Conservation (phyloP, 2,113 vertebrate species). For the Rhipidura dahli region DNA sequence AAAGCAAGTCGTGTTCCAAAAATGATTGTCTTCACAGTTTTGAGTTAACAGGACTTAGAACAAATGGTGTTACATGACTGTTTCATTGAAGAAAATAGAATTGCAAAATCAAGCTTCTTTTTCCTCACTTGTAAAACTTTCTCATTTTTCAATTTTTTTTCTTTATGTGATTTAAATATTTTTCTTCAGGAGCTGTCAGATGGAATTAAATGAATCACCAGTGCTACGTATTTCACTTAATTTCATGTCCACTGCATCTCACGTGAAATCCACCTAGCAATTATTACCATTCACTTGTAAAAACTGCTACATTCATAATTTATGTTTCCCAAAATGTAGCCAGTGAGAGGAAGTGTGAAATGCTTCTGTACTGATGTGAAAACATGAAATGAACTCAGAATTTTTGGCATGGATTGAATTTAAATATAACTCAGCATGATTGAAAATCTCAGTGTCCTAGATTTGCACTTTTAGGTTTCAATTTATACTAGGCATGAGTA, state of each 20-base stretch:
- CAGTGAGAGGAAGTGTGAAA: neutral
- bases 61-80: neutral
- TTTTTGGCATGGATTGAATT: neutral
- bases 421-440: slow-evolving; percentile 42
- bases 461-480: slow-evolving; percentile 41
- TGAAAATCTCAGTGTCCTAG: slow-evolving; percentile 32
- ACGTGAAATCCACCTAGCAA: neutral
- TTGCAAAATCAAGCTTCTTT: neutral
- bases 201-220: neutral
- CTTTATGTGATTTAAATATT: neutral
- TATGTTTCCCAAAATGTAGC: neutral
- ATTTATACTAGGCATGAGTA: slow-evolving; percentile 8
- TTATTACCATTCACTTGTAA: neutral
- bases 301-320: neutral
- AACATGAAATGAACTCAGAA: slow-evolving; percentile 11
- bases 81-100: neutral
- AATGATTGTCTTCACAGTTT: neutral
- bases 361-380: neutral
- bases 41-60: neutral
- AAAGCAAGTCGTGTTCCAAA: neutral
- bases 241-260: neutral
- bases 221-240: neutral
- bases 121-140: neutral
- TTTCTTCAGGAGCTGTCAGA: neutral
- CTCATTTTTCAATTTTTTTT: neutral